Evolutionary conservation across 2,888 invertebrate genomes (phyloP).

Genomic region (Panopea generosa): DNA sequence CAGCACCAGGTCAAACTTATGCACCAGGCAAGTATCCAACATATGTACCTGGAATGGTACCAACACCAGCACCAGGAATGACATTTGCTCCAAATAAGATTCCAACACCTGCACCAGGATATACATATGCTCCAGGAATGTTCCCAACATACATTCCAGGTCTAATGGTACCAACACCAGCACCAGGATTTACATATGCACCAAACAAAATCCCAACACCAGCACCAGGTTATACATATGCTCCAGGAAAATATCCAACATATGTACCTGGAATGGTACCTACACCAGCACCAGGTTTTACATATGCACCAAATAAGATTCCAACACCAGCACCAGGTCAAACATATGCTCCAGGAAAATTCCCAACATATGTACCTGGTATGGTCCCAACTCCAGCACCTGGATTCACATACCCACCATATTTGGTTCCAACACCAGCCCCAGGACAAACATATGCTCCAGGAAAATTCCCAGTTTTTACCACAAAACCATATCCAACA

Average conservation of each 20-base stretch:
- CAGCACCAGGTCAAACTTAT: slow-evolving; percentile 53
- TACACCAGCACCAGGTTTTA: slow-evolving; percentile 37
- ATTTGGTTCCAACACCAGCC: slow-evolving; percentile 55
- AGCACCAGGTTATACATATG: slow-evolving; percentile 49
- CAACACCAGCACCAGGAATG: slow-evolving; percentile 58
- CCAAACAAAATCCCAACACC: slow-evolving; percentile 44
- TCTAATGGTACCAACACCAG: slow-evolving; percentile 56
- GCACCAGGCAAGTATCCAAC: slow-evolving; percentile 59
- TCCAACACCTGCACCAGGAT: slow-evolving; percentile 41
- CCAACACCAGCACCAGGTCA: slow-evolving; percentile 59
- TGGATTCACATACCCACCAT: slow-evolving; percentile 40
- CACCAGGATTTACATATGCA: slow-evolving; percentile 50
- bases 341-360: slow-evolving; percentile 44
- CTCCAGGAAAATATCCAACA: slow-evolving; percentile 61
- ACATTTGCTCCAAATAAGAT: slow-evolving; percentile 46
- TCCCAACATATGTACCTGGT: slow-evolving; percentile 47
- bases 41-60: slow-evolving; percentile 59
- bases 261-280: slow-evolving; percentile 53
- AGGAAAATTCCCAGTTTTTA: slow-evolving; percentile 49
- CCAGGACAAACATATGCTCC: slow-evolving; percentile 58
- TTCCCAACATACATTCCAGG: slow-evolving; percentile 46
- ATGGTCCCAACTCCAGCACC: slow-evolving; percentile 44
- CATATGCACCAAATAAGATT: slow-evolving; percentile 40
- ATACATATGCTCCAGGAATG: slow-evolving; percentile 42
- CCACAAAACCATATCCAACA: slow-evolving; percentile 50